Evolutionary conservation across 2,113 vertebrate genomes (phyloP), one percentile per base, ranked within the genome.

Genomic region (Sitta europaea): DNA sequence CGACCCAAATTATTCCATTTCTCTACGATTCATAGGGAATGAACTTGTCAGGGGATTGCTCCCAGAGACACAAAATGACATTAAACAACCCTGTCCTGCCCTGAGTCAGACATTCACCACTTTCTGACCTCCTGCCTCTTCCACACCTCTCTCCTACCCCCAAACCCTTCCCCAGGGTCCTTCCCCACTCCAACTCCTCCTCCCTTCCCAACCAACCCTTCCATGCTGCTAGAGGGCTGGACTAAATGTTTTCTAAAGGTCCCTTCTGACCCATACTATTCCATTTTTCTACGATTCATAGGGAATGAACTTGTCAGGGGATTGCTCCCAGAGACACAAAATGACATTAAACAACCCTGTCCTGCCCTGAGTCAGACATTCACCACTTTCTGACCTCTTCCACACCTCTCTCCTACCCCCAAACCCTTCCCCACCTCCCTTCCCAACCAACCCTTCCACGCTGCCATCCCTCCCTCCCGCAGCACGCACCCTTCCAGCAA

Each of bases 401-500:
- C 38, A 51, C 6, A 29, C 11, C 18, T 40, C 63, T 35, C 42
- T 63, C 28, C 72, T 40, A 24, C 53, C n/a, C 54, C 28, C 72
- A 76, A 55, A 36, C 4, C 40, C 31, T 89, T 47, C 53, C 22
- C 65, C 28, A 1, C 21, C 33, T 74, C 28, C 68, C 38, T n/a
- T 70, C 21, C 55, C 62, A 38, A 31, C 36, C 31, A 23, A 6
- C 29, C 33, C 45, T 36, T 33, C 36, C 18, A 13, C 1, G 1
- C 14, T 3, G 10, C 21, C 28, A 65, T 36, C 58, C 36, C 70
- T 36, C 12, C 2, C 70, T 75, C 53, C 58, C 43, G 13, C 59
- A 12, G 4, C 0, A 2, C 4, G 1, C n/a, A 22, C 3, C 59
- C n/a, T 42, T 10, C 58, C 48, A 61, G 5, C n/a, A n/a, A 48